Conservation (phyloP, 2,888 invertebrate genomes). For the Barypeithes pellucidus region DNA sequence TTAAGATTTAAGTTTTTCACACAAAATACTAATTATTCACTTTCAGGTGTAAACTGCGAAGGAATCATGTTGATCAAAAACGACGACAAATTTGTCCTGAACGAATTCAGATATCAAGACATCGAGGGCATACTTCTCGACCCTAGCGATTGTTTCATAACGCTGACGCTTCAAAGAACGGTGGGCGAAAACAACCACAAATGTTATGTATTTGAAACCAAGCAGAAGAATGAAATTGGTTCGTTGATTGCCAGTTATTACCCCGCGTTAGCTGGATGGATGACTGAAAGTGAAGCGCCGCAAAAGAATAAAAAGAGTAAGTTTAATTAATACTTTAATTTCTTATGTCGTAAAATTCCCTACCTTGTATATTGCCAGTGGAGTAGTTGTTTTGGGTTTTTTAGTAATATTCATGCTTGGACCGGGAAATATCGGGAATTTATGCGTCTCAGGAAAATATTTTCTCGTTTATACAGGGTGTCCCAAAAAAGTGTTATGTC, state of each 20-base stretch:
- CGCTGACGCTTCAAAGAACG: constrained; percentile 86
- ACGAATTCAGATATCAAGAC: constrained; percentile 88
- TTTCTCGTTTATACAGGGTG: no score
- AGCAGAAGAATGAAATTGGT: constrained; percentile 92
- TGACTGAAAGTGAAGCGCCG: constrained; percentile 82
- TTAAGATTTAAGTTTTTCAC: no score
- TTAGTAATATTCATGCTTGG: no score
- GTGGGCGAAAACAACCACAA: constrained; percentile 81
- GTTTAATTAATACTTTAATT: no score
- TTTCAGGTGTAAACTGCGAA: constrained; percentile 92
- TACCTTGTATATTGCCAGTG: no score
- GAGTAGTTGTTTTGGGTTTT: no score
- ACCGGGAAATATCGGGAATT: no score
- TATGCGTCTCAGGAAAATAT: no score
- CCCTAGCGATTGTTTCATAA: constrained; percentile 93
- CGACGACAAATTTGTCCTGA: constrained; percentile 92
- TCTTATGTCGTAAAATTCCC: no score
- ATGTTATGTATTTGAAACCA: constrained; percentile 94
- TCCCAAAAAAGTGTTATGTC: no score
- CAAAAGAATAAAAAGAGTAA: constrained; percentile 74
- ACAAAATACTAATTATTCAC: constrained; percentile 67
- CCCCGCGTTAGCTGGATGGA: constrained; percentile 86
- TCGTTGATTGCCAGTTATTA: constrained; percentile 94
- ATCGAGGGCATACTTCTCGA: constrained; percentile 93
- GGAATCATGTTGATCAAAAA: constrained; percentile 93